A percentile compares a stretch with the other conserved stretches of the same genome.
Evolutionary conservation across 2,797 vertebrate species (phyloP).

Genomic region (Mus minutoides): DNA sequence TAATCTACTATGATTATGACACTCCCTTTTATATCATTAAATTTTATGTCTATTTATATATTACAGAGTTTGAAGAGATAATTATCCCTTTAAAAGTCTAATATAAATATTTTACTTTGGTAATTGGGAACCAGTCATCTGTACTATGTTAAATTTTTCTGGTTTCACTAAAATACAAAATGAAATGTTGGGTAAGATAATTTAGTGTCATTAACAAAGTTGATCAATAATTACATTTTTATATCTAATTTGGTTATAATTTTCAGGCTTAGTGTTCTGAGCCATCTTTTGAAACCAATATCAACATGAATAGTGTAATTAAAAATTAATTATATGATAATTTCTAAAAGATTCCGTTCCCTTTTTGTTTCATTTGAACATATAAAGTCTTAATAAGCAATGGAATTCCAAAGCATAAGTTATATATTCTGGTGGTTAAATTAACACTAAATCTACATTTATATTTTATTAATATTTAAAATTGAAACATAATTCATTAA

Average conservation of each 20-base stretch:
- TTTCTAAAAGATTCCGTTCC: constrained; percentile 21
- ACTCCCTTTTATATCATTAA: not conserved
- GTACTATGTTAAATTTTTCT: not conserved
- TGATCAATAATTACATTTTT: not conserved
- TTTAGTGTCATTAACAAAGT: constrained; percentile 29
- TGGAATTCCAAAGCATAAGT: not conserved
- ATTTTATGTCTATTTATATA: not conserved
- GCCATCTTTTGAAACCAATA: not conserved
- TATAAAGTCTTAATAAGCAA: not conserved
- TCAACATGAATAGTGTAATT: not conserved
- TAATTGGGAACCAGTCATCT: not conserved
- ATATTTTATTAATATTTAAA: not conserved
- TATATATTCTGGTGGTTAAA: constrained; percentile 2
- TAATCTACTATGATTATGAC: not conserved
- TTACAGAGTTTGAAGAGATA: not conserved
- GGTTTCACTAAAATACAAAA: not conserved
- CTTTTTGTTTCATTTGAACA: constrained; percentile 13
- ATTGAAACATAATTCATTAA: not conserved
- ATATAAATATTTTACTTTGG: not conserved
- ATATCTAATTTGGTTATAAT: not conserved
- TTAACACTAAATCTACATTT: not conserved
- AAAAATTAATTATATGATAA: constrained; percentile 38
- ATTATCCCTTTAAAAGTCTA: not conserved
- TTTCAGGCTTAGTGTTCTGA: not conserved
- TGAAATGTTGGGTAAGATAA: not conserved